Evolutionary conservation across 1,140 invertebrate genomes (phyloP), one percentile per base, ranked within the genome.

Genomic region (Ips nitidus): DNA sequence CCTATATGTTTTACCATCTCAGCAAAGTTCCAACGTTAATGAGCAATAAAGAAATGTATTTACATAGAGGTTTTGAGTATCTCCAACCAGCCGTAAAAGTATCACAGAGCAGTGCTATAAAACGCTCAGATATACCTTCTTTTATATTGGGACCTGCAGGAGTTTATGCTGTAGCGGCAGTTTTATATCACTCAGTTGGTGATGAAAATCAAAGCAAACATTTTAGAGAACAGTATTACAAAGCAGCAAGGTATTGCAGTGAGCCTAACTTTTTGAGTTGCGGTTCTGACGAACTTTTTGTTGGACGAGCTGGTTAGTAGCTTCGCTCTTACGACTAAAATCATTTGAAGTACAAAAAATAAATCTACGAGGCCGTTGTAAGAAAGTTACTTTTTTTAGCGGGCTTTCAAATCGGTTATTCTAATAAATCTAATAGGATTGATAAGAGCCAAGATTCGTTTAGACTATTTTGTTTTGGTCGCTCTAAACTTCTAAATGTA

Each of bases 271-370:
- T 90, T 76, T 81, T 89, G 40, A 83, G 84, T 72, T 86, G 85
- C 81, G 93, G 92, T 39, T 90, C 90, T 41, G 92, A 95, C 82
- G 93, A 95, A 78, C 82, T 94, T 36, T 88, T 94, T 74, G 91
- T 94, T 3, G 93, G 93, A 0, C 83, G 93, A 69, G 87, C 92
- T 59, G 79, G 77, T 72, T 67, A 69, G 66, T 52, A 4, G 36
- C 43, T 69, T 5, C 22, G 7, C 6, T 22, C 3, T n/a, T 5
- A 47, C 4, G 45, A 47, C 4, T 53, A 8, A 36, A 36, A 8
- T 36, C n/a, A 53, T 53, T 53, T 53, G 5, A 53, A 43, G 45
- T 61, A 47, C 45, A 47, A 22, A 22, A 22, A 22, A 22, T 22
- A 22, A 22, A 22, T 22, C 22, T 22, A 22, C 22, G 22, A 22